Evolutionary conservation across 2,888 invertebrate species (phyloP), one percentile per base, ranked within the genome.

Genomic region (Dusona sp.): DNA sequence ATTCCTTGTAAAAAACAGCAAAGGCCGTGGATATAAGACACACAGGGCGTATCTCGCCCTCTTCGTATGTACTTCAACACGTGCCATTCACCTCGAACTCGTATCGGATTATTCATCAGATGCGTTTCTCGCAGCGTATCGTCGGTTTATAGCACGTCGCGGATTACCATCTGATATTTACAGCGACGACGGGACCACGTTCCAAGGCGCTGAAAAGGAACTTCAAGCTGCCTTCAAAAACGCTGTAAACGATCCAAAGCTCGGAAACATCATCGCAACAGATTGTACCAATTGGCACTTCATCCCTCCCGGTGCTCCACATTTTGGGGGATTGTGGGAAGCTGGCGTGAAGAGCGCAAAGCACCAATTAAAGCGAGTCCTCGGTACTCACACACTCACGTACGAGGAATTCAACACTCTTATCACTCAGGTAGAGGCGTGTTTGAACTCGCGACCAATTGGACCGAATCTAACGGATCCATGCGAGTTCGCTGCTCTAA

Each of bases 41-140:
- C 67, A 68, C 25, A 54, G 45, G n/a, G 38, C 54, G 3, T 89
- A 64, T 19, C 22, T 68, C 1, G 68, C 54, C 1, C 19, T 79
- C 16, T 92, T 92, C 57, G 81, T 91, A 1, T 91, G 91, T 57
- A 87, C 91, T 87, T 79, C 88, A 0, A 89, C 91, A 0, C 90
- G 90, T n/a, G 92, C 91, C 0, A 80, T 91, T 9, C 92, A 92
- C 75, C 61, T 92, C 0, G 92, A 93, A 75, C 81, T 88, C 2
- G 91, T 92, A 0, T 88, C 88, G 0, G 90, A 91, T 16, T 83
- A 92, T 2, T 89, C 91, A 0, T 81, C 91, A 1, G 45, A 51
- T 0, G 57, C 82, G 9, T 82, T 82, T 13, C 36, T 75, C 74
- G 67, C 74, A 2, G 67, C 90, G 91, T 80, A 91, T 89, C 1